phyloP scores from a whole-genome alignment of 2,888 invertebrate species.

The Polylopha cassiicola region DNA sequence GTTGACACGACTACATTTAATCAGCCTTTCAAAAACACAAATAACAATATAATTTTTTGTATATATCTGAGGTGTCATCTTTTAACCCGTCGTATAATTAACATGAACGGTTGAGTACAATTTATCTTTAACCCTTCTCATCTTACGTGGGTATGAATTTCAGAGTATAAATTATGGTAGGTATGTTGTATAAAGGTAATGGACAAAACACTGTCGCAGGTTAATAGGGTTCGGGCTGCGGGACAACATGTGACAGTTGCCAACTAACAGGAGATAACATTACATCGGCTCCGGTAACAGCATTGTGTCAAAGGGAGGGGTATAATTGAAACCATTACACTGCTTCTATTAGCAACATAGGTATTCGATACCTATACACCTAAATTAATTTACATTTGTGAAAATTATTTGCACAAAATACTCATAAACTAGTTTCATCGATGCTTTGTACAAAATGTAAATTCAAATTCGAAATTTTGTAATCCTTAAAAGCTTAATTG shows the following conservation, averaged over 20 bases:
- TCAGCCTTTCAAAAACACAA: too few species aligned
- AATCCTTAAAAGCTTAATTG: too few species aligned
- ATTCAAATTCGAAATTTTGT: too few species aligned
- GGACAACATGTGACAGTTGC: conserved; percentile 28
- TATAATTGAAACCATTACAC: too few species aligned
- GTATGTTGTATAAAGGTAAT: conserved; percentile 24
- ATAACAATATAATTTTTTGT: too few species aligned
- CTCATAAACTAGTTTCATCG: conserved; percentile 1
- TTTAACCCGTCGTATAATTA: conserved; percentile 7
- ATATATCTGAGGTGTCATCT: too few species aligned
- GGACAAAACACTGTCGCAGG: conserved; percentile 36
- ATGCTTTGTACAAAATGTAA: too few species aligned
- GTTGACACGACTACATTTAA: conserved; percentile 12
- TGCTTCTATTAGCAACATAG: too few species aligned
- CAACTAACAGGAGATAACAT: conserved; percentile 17
- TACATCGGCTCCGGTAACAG: too few species aligned
- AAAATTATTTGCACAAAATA: background rate
- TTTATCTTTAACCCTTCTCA: conserved; percentile 26
- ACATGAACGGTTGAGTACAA: conserved; percentile 13
- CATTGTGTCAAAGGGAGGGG: too few species aligned
- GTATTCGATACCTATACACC: too few species aligned
- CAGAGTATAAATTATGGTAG: conserved; percentile 17
- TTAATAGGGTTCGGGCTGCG: conserved; percentile 41
- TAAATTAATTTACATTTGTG: background rate
- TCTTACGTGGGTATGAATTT: conserved; percentile 23